These are phyloP conservation scores for Polypterus bichir DNA, from an alignment of 2,113 vertebrate genomes.

Conservation along the genomic window DNA sequence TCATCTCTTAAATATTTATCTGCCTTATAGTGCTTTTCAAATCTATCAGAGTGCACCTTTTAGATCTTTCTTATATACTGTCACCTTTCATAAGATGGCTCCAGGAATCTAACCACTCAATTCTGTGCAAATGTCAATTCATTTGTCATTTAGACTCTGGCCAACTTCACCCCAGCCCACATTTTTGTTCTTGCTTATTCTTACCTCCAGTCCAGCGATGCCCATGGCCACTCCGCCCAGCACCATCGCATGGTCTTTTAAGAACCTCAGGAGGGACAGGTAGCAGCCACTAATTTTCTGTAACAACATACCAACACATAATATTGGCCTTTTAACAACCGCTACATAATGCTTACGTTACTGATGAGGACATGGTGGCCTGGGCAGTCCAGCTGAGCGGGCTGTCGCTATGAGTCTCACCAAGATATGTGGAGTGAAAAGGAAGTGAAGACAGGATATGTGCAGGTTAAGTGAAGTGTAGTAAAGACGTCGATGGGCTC, in stretches of 20 bases:
- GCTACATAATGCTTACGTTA: slow-evolving; percentile 1
- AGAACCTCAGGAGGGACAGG: slow-evolving; percentile 28
- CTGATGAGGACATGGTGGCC: neutral
- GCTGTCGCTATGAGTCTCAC: too few species aligned
- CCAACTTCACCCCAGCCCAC: neutral
- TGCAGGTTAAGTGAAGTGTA: too few species aligned
- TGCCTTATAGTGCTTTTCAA: slow-evolving; percentile 30
- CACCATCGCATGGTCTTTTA: slow-evolving; percentile 36
- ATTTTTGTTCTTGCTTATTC: neutral
- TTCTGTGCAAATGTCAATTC: neutral
- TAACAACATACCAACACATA: neutral
- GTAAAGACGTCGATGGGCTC: too few species aligned
- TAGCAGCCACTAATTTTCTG: slow-evolving; percentile 43
- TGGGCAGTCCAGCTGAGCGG: too few species aligned
- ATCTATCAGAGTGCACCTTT: slow-evolving; percentile 28
- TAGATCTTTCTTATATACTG: neutral
- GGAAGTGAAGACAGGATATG: too few species aligned
- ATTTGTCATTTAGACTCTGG: neutral
- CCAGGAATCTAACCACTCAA: neutral
- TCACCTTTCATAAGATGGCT: slow-evolving; percentile 1
- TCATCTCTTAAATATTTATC: too few species aligned
- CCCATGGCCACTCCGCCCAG: slow-evolving; percentile 49
- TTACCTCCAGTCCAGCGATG: slow-evolving; percentile 58
- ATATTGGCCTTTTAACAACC: neutral
- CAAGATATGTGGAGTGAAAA: too few species aligned